Percentiles rank a stretch among this genome's conserved stretches.
Evolutionary conservation across 2,797 vertebrate species (phyloP).

Genomic region (Geotrypetes seraphini): DNA sequence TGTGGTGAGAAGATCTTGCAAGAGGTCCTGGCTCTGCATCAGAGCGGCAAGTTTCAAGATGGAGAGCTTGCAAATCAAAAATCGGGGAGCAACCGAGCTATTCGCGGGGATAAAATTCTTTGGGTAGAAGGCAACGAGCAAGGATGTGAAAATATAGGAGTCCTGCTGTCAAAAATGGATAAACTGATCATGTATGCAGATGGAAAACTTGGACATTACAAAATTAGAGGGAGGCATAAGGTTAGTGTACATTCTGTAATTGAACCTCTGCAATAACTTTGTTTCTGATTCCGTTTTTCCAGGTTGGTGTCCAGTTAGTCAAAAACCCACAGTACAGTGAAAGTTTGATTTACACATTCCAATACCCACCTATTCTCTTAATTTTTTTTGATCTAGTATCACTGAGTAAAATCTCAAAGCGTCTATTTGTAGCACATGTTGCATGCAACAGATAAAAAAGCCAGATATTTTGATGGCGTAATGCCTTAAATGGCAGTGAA

Average conservation of each 20-base stretch:
- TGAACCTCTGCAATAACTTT: too few species aligned
- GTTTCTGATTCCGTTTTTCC: too few species aligned
- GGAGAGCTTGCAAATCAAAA: slow-evolving; percentile 34
- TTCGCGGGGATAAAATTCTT: slow-evolving; percentile 37
- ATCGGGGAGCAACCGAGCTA: slow-evolving; percentile 19
- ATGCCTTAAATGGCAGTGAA: too few species aligned
- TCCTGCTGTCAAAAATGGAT: slow-evolving; percentile 40
- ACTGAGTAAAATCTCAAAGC: too few species aligned
- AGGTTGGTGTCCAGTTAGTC: too few species aligned
- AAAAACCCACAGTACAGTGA: too few species aligned
- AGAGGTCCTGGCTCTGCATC: slow-evolving; percentile 33
- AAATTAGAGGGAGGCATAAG: slow-evolving; percentile 47
- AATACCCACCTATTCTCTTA: too few species aligned
- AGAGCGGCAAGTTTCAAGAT: slow-evolving; percentile 29
- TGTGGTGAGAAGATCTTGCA: slow-evolving; percentile 34
- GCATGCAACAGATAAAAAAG: too few species aligned
- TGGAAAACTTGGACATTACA: slow-evolving; percentile 40
- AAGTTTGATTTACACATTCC: too few species aligned
- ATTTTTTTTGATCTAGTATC: not conserved
- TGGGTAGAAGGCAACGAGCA: slow-evolving; percentile 44
- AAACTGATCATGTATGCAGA: slow-evolving; percentile 39
- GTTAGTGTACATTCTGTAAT: too few species aligned
- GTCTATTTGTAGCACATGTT: too few species aligned
- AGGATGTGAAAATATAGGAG: slow-evolving; percentile 37
- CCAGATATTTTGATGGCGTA: too few species aligned